phyloP scores from a whole-genome alignment of 2,797 vertebrate genomes.

The Limnodromus scolopaceus region DNA sequence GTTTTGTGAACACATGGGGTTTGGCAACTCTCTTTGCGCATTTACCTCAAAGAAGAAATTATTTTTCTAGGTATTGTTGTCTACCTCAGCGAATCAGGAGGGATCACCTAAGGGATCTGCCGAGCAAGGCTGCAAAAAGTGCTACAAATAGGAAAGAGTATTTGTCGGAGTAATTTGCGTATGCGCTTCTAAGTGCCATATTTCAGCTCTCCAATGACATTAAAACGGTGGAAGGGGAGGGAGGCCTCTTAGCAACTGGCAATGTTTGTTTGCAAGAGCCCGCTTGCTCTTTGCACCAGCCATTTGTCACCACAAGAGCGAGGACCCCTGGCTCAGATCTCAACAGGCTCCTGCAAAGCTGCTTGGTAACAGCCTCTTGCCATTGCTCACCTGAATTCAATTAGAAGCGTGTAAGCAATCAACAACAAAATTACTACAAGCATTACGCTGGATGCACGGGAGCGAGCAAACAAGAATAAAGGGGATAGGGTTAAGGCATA shows the following conservation, averaged over 20 bases:
- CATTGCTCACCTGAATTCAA: not conserved
- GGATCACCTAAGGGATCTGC: not conserved
- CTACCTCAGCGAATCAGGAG: not conserved
- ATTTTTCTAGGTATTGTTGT: not conserved
- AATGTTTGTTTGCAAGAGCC: not conserved
- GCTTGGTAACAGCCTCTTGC: not conserved
- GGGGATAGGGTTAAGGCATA: not conserved
- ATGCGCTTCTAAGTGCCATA: not conserved
- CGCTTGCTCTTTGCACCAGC: not conserved
- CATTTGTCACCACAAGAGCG: not conserved
- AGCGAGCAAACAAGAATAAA: not conserved
- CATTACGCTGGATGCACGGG: rapidly evolving
- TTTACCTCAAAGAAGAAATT: not conserved
- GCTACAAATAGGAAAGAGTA: not conserved
- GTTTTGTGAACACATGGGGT: rapidly evolving
- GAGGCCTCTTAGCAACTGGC: not conserved
- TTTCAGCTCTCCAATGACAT: not conserved
- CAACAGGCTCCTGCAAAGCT: not conserved
- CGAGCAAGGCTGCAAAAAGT: not conserved
- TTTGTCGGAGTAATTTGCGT: not conserved
- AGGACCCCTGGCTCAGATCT: not conserved
- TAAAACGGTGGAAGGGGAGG: not conserved
- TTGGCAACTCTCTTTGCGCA: not conserved
- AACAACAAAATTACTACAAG: not conserved
- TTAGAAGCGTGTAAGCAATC: not conserved